Conservation (phyloP, 2,797 vertebrate genomes). For the Acanthiza pusilla region DNA sequence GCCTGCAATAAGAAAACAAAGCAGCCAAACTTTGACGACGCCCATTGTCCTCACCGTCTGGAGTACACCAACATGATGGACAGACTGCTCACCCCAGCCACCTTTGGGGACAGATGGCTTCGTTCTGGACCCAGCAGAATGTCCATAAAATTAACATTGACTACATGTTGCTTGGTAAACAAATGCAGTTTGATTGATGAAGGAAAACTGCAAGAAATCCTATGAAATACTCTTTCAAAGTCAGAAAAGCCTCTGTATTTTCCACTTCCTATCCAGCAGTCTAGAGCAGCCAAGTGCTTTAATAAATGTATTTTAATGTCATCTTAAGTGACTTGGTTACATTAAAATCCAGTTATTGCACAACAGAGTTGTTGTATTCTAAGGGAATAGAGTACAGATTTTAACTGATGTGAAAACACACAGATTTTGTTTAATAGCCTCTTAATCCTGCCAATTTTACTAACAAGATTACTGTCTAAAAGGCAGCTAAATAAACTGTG, state of each 20-base stretch:
- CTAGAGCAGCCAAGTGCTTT: slow-evolving; percentile 39
- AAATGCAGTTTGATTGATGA: slow-evolving; percentile 85
- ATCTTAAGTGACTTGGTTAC: slow-evolving; percentile 66
- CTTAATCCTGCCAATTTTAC: slow-evolving; percentile 72
- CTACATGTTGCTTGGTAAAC: slow-evolving; percentile 86
- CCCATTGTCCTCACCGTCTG: slow-evolving; percentile 8
- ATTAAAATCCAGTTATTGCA: slow-evolving; percentile 67
- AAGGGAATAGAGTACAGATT: slow-evolving; percentile 57
- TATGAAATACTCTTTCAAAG: slow-evolving; percentile 9
- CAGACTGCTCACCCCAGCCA: slow-evolving; percentile 70
- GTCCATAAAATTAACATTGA: slow-evolving; percentile 87
- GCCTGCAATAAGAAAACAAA: not conserved
- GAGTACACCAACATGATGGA: slow-evolving; percentile 74
- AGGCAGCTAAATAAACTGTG: slow-evolving; percentile 40
- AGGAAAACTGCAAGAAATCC: slow-evolving; percentile 81
- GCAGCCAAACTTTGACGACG: not conserved
- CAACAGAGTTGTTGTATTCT: slow-evolving; percentile 63
- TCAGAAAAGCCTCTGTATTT: not conserved
- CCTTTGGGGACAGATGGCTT: slow-evolving; percentile 78
- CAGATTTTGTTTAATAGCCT: slow-evolving; percentile 65
- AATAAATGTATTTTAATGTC: slow-evolving; percentile 55
- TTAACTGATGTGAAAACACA: slow-evolving; percentile 72
- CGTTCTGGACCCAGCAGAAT: slow-evolving; percentile 77
- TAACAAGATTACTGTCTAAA: slow-evolving; percentile 71
- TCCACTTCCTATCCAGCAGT: not conserved